Base-by-base conservation (phyloP, 2,797 vertebrate genomes). In the Calcarius lapponicus region DNA sequence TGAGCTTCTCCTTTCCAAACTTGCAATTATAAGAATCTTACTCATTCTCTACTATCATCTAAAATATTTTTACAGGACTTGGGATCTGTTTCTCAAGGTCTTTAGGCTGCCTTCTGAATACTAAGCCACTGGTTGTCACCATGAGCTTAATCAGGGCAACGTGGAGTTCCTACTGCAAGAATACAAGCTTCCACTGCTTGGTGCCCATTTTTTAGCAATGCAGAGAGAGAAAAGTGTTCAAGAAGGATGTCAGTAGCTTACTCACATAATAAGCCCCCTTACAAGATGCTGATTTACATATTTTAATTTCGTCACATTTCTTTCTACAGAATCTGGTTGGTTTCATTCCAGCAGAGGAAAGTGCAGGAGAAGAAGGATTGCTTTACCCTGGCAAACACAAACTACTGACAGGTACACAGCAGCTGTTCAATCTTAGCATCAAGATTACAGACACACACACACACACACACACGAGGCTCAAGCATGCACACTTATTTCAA, bases 401-500 rank as follows among this genome's bases (percentile, higher is more conserved):
- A 9, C 53, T 91, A 54, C 80, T 48, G 78, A 84, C 83, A 95
- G 92, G 79, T 96, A 96, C 73, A 84, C 86, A 94, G 92, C 83
- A 95, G 82, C 92, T 90, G 78, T 62, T 96, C 87, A 94, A 86
- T 96, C 91, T 93, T 84, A 84, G 32, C 91, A 86, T 92, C 95
- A 92, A 73, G 74, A 91, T 93, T 94, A 90, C 2, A 0, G 73
- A 75, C 45, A 50, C 53, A 85, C 45, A 85, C 48, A 75, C 48
- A 50, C 53, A 85, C 42, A 85, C 48, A 91, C 48, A 91, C 67
- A 95, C 2, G 48, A 64, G 85, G 84, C 87, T 90, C 80, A 89
- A 90, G 78, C 81, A 94, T 57, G 47, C 50, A 78, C 71, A 54
- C 54, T 95, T 85, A 91, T 94, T 97, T 93, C 72, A 88, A 86